Conservation (phyloP, 2,113 vertebrate species). For the Lycocorax pyrrhopterus region DNA sequence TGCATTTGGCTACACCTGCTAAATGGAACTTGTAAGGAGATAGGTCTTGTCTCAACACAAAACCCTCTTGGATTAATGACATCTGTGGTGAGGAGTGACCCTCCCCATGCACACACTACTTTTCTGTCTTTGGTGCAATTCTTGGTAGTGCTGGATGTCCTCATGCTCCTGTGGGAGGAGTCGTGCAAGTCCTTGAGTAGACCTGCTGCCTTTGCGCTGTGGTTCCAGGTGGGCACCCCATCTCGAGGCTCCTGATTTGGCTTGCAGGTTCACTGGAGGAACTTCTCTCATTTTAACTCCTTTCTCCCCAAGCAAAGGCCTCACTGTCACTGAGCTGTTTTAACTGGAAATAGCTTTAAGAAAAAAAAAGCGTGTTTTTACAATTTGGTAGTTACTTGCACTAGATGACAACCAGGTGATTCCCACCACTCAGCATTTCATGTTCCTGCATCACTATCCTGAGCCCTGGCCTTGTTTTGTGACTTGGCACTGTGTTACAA, state of each 20-base stretch:
- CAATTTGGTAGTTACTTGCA: constrained; percentile 8
- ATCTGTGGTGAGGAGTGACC: background rate
- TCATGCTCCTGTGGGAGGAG: background rate
- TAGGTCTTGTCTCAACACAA: background rate
- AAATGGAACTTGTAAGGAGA: background rate
- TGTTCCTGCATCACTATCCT: constrained; percentile 17
- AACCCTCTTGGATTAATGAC: background rate
- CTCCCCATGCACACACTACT: background rate
- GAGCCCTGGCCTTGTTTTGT: constrained; percentile 5
- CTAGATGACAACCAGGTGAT: constrained; percentile 5
- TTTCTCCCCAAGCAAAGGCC: background rate
- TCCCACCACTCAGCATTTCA: background rate
- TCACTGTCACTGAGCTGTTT: background rate
- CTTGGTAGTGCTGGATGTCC: background rate
- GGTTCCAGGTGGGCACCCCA: background rate
- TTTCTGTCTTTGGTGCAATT: background rate
- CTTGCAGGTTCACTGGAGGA: background rate
- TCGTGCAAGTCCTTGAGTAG: background rate
- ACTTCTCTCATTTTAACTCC: background rate
- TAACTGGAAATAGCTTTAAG: constrained; percentile 18
- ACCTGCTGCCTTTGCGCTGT: background rate
- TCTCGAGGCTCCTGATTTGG: background rate
- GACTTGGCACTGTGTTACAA: constrained; percentile 7
- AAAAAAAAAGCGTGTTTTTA: background rate
- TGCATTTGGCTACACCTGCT: background rate